Conservation (phyloP, 2,113 vertebrate species). For the Opisthocomus hoazin region DNA sequence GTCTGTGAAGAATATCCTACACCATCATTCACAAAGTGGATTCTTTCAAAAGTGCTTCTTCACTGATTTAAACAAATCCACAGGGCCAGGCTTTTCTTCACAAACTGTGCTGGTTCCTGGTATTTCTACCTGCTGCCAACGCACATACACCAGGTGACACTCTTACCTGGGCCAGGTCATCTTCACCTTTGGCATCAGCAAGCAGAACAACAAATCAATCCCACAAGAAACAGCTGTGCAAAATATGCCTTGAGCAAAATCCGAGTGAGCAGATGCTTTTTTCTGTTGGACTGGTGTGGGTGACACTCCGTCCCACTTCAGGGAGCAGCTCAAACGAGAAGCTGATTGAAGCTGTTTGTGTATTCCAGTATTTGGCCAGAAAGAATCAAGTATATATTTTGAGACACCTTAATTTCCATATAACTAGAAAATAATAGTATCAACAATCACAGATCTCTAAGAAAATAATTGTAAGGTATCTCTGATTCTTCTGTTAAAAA, state of each 20-base stretch:
- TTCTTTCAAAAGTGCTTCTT: background rate
- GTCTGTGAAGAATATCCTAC: background rate
- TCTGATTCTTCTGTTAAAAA: background rate
- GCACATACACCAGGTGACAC: background rate
- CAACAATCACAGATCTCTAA: background rate
- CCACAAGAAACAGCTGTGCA: background rate
- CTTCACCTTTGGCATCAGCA: background rate
- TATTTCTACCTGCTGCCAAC: background rate
- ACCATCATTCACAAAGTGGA: background rate
- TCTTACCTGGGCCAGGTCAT: background rate
- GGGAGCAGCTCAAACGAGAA: background rate
- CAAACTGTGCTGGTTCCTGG: background rate
- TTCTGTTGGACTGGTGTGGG: background rate
- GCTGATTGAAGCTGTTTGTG: background rate
- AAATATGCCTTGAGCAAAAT: background rate
- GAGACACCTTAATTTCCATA: background rate
- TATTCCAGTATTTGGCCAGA: background rate
- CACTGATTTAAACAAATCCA: background rate
- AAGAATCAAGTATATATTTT: background rate
- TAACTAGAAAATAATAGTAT: background rate
- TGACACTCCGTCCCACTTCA: background rate
- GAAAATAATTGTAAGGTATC: background rate
- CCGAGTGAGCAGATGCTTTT: background rate
- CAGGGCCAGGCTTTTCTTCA: background rate
- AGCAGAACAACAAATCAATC: background rate